A percentile compares a stretch with the other conserved stretches of the same genome.
Conservation (phyloP, 2,113 vertebrate species). For the Pseudopodoces humilis region DNA sequence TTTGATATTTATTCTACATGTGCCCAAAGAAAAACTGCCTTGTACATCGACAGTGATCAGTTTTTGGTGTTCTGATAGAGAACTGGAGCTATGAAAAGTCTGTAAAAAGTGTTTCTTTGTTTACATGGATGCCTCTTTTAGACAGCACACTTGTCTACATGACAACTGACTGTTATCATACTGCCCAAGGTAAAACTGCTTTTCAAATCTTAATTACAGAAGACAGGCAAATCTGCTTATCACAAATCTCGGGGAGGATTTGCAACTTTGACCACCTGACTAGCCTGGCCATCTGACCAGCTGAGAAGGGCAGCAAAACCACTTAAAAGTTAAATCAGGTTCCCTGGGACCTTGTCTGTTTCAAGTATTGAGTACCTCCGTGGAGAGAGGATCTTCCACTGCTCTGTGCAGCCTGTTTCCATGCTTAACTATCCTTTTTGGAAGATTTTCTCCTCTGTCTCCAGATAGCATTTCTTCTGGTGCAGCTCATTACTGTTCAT, state of each 20-base stretch:
- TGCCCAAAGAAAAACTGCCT: neutral
- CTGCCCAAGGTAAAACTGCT: neutral
- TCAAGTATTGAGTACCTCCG: neutral
- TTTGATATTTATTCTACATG: neutral
- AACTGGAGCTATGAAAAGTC: neutral
- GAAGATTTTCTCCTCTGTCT: neutral
- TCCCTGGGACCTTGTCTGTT: neutral
- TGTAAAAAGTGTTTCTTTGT: neutral
- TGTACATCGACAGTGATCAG: rapidly evolving
- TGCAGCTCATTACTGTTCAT: neutral
- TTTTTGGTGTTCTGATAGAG: neutral
- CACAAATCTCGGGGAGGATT: neutral
- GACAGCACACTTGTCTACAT: neutral
- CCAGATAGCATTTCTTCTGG: neutral
- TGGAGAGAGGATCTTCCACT: neutral
- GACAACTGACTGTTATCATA: neutral
- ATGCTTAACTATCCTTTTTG: neutral
- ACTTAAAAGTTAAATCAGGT: neutral
- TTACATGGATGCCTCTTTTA: neutral
- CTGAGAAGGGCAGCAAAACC: neutral
- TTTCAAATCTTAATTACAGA: constrained; percentile 1
- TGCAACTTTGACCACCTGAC: neutral
- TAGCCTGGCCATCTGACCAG: neutral
- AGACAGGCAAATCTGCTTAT: neutral
- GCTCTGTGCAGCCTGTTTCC: neutral